Evolutionary conservation across 2,113 vertebrate genomes (phyloP), one percentile per base, ranked within the genome.

Genomic region (Progne subis): DNA sequence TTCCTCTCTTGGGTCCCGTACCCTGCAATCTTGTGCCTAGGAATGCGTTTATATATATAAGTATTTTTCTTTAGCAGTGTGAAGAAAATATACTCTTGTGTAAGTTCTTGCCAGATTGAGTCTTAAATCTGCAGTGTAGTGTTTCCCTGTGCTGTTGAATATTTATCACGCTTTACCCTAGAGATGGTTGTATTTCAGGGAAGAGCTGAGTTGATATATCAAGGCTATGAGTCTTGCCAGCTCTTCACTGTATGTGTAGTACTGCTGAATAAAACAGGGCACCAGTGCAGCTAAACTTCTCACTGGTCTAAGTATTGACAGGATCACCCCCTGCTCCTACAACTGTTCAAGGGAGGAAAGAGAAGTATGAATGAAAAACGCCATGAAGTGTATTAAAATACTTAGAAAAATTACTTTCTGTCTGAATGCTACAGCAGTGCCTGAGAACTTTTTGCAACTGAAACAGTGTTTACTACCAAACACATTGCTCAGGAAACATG

Each of bases 101-200:
- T 88, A 90, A 95, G 90, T 92, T 88, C 95, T 95, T 95, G 60
- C 80, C 93, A 96, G 93, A 90, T 72, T 93, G 88, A 92, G 85
- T 80, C 76, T 94, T 96, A 96, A 96, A 95, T 95, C 92, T 95
- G 90, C 71, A 64, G 44, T 32, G 76, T 86, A 75, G 92, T 82
- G 85, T 92, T 96, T 93, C 76, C 64, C 85, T 78, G 63, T 41
- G 60, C 87, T 95, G 56, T 70, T 95, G 92, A 94, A 95, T 96
- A 96, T 95, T 96, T 96, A 95, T 96, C 82, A 53, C 4, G 7
- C 72, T 88, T 92, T 93, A 86, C 83, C 80, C 86, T 53, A 90
- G 96, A 78, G 95, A 34, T 57, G 52, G 56, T 6, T 96, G 80
- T 88, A 86, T 95, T 94, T 88, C 90, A 92, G 92, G 60, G 79